Evolutionary conservation across 2,797 vertebrate species (phyloP).

Genomic region (Fistularia commersonii): DNA sequence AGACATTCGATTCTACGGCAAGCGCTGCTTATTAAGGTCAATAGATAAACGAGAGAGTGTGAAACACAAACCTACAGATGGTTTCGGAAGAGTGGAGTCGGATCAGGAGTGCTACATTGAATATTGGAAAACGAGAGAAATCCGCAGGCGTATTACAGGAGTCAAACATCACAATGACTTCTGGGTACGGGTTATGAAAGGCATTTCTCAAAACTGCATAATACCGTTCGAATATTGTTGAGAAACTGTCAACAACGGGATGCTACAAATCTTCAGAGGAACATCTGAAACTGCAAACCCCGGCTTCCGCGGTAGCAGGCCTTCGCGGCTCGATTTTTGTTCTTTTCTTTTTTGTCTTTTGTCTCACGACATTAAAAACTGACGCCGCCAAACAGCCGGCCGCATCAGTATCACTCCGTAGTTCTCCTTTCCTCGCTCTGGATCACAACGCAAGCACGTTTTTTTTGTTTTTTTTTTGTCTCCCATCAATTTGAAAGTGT

Average conservation of each 20-base stretch:
- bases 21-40: conserved; percentile 60
- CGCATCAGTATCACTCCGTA: no score
- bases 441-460: conserved; percentile 28
- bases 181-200: conserved; percentile 52
- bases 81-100: conserved; percentile 50
- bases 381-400: no score
- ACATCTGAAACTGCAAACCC: conserved; percentile 28
- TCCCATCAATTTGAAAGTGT: no score
- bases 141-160: conserved; percentile 23
- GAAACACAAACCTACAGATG: conserved; percentile 28
- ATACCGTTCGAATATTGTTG: conserved; percentile 55
- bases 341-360: no score
- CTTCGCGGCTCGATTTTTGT: not conserved
- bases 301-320: no score
- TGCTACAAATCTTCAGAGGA: conserved; percentile 68
- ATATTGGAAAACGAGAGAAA: conserved; percentile 53
- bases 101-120: conserved; percentile 70
- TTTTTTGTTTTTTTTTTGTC: no score
- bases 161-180: conserved; percentile 30
- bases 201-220: conserved; percentile 66
- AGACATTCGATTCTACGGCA: conserved; percentile 34
- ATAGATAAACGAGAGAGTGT: conserved; percentile 40
- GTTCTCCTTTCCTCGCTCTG: conserved; percentile 1
- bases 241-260: conserved; percentile 53
- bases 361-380: no score